Conservation (phyloP, 2,888 invertebrate species). For the Caenorhabditis sp. region DNA sequence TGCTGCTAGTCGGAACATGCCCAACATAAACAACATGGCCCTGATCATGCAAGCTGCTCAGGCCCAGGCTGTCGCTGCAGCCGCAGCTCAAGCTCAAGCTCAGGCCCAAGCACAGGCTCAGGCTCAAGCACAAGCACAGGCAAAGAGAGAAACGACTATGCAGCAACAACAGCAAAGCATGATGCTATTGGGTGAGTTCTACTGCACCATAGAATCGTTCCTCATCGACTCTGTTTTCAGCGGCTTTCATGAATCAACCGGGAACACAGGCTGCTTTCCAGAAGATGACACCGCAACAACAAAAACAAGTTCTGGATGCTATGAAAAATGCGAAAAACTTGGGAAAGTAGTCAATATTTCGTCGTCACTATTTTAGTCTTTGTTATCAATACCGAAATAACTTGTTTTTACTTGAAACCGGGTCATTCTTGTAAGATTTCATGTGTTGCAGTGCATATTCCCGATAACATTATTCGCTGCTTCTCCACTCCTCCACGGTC, state of each 20-base stretch:
- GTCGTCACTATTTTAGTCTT: neutral
- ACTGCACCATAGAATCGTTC: neutral
- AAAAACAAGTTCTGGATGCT: conserved; percentile 38
- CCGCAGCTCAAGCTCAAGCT: conserved; percentile 36
- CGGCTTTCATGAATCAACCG: neutral
- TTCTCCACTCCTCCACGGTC: conserved; percentile 5
- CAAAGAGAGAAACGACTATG: too few relatives aligned
- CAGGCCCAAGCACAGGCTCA: conserved; percentile 49
- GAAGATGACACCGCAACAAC: conserved; percentile 37
- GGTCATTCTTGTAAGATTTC: conserved; percentile 26
- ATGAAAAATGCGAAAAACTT: conserved; percentile 1
- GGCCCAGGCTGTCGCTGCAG: conserved; percentile 7
- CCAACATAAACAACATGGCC: conserved; percentile 21
- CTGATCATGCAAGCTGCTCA: conserved; percentile 18
- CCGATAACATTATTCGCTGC: neutral
- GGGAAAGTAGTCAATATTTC: neutral
- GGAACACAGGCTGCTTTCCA: neutral
- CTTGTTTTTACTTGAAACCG: conserved; percentile 32
- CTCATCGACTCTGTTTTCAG: neutral
- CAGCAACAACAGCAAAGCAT: conserved; percentile 22
- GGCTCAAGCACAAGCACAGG: conserved; percentile 50
- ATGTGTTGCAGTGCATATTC: conserved; percentile 17
- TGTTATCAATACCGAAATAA: conserved; percentile 20
- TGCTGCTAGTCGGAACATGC: conserved; percentile 1
- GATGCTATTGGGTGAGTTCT: conserved; percentile 11